These are phyloP conservation scores for Himantopus leucocephalus DNA, from an alignment of 2,113 vertebrate genomes.

Conservation along the genomic window DNA sequence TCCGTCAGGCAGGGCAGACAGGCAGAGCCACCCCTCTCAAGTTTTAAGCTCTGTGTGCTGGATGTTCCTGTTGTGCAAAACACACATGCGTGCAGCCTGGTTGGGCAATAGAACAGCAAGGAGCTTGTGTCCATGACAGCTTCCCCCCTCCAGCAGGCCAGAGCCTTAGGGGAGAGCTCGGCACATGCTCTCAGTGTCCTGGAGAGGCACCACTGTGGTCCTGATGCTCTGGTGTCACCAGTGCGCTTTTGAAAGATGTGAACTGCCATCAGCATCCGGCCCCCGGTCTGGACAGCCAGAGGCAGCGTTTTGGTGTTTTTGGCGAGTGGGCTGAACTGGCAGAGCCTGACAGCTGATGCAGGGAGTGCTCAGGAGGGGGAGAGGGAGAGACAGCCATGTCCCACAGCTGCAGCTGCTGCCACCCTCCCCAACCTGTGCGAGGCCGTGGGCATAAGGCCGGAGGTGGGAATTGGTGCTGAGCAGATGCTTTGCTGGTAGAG, in stretches of 20 bases:
- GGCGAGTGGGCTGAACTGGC: not conserved
- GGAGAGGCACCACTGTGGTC: not conserved
- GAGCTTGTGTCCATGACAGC: not conserved
- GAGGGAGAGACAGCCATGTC: not conserved
- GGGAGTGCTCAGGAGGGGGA: not conserved
- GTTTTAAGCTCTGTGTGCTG: not conserved
- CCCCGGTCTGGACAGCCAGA: no score
- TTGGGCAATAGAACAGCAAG: not conserved
- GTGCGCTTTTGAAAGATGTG: not conserved
- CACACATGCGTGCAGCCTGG: rapidly evolving
- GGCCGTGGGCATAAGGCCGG: rapidly evolving
- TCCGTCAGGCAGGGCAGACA: not conserved
- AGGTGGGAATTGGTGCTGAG: not conserved
- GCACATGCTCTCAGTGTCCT: not conserved
- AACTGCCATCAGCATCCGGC: not conserved
- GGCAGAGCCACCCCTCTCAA: not conserved
- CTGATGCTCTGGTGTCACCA: not conserved
- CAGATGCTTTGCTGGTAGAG: not conserved
- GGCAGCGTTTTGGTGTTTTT: not conserved
- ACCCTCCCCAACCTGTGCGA: not conserved
- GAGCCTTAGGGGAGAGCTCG: not conserved
- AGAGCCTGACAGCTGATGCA: not conserved
- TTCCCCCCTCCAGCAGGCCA: not conserved
- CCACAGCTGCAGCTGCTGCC: not conserved
- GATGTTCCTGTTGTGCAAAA: not conserved